Evolutionary conservation across 1,140 invertebrate species (phyloP).

Genomic region (Papilio xuthus): DNA sequence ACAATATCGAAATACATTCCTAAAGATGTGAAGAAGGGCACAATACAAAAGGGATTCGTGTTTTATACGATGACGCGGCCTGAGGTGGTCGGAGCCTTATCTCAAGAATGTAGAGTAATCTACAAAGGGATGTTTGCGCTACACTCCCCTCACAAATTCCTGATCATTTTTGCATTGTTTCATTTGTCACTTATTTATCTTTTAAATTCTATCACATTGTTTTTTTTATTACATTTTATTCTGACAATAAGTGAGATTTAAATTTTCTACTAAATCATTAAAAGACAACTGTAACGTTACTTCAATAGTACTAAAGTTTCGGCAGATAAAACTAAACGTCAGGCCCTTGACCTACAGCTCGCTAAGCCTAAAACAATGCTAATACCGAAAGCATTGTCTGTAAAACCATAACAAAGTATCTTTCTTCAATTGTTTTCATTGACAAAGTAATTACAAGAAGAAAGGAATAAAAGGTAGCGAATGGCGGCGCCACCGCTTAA

Average conservation of each 20-base stretch:
- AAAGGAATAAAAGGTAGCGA: constrained; percentile 24
- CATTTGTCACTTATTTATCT: constrained; percentile 33
- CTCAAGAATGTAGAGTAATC: constrained; percentile 54
- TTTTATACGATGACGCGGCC: constrained; percentile 24
- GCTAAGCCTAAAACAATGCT: constrained; percentile 12
- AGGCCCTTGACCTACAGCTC: constrained; percentile 22
- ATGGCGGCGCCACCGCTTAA: neutral
- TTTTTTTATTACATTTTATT: constrained; percentile 10
- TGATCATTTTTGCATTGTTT: constrained; percentile 35
- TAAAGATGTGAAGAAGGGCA: constrained; percentile 17
- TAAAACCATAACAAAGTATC: constrained; percentile 23
- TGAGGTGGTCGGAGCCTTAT: constrained; percentile 47
- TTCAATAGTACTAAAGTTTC: neutral
- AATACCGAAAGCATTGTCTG: neutral
- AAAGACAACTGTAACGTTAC: neutral
- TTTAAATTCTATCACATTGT: neutral
- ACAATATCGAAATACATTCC: constrained; percentile 26
- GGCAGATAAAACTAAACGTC: neutral
- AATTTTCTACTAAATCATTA: neutral
- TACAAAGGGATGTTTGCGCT: constrained; percentile 53
- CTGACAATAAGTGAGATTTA: neutral
- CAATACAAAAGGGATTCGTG: constrained; percentile 24
- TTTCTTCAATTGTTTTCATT: constrained; percentile 20
- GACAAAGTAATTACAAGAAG: constrained; percentile 31
- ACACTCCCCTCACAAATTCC: constrained; percentile 36